phyloP scores from a whole-genome alignment of 2,888 invertebrate species.

The Timandra comae region DNA sequence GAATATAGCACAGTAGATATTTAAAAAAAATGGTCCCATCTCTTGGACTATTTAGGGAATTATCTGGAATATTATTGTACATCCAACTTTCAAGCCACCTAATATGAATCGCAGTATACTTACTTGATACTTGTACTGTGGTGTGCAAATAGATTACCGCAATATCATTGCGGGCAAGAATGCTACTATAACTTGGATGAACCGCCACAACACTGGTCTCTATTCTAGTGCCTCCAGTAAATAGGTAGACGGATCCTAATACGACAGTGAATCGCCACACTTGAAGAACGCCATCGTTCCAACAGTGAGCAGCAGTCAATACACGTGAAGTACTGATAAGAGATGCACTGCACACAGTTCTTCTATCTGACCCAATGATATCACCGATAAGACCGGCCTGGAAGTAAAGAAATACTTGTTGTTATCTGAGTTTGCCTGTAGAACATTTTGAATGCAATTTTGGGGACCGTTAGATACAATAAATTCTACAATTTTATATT shows the following conservation, averaged over 20 bases:
- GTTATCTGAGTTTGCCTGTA: too few species aligned
- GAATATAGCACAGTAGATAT: too few species aligned
- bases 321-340: conserved; percentile 31
- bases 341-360: conserved; percentile 45
- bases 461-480: too few species aligned
- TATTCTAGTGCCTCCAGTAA: conserved; percentile 43
- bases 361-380: conserved; percentile 17
- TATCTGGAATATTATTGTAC: too few species aligned
- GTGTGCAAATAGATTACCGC: conserved; percentile 37
- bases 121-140: conserved; percentile 29
- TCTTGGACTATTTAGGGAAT: too few species aligned
- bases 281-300: conserved; percentile 42
- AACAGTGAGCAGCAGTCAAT: conserved; percentile 47
- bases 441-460: too few species aligned
- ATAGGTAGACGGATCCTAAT: conserved; percentile 40
- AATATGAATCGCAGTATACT: too few species aligned
- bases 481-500: too few species aligned
- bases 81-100: too few species aligned
- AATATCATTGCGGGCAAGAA: conserved; percentile 38
- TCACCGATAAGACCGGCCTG: conserved; percentile 32
- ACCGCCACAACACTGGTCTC: conserved; percentile 27
- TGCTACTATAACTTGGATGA: conserved; percentile 40
- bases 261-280: conserved; percentile 41
- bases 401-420: conserved; percentile 1
- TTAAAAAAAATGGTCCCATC: too few species aligned